Percentiles rank a stretch among this genome's conserved stretches.
Conservation (phyloP, 2,113 vertebrate genomes). For the Psilopsiagon aymara region DNA sequence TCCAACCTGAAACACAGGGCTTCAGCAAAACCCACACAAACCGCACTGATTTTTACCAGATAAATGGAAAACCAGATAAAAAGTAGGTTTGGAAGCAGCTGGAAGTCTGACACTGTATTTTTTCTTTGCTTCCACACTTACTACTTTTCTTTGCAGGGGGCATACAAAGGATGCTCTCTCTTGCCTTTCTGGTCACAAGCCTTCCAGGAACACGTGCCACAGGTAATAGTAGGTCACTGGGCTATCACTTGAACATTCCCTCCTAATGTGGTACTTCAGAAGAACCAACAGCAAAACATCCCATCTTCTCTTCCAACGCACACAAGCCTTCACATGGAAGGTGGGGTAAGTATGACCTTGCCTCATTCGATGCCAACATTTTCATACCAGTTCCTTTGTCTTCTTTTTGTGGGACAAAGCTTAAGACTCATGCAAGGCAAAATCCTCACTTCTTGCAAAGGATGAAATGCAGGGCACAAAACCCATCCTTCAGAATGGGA, state of each 20-base stretch:
- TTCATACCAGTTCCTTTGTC: background rate
- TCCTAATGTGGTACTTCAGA: background rate
- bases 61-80: background rate
- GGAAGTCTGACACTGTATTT: background rate
- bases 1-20: background rate
- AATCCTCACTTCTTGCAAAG: background rate
- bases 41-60: background rate
- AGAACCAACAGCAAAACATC: background rate
- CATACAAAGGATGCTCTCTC: background rate
- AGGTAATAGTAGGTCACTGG: background rate
- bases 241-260: background rate
- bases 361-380: background rate
- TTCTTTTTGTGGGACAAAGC: background rate
- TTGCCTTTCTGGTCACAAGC: background rate
- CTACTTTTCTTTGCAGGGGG: background rate
- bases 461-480: background rate
- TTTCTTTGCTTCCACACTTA: background rate
- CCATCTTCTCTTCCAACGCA: background rate
- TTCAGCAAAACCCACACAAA: background rate
- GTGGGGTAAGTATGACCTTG: background rate
- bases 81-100: background rate
- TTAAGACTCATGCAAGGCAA: background rate
- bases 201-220: background rate
- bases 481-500: background rate
- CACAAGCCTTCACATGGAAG: background rate